phyloP scores from a whole-genome alignment of 1,140 invertebrate genomes.

The Vanessa atalanta region DNA sequence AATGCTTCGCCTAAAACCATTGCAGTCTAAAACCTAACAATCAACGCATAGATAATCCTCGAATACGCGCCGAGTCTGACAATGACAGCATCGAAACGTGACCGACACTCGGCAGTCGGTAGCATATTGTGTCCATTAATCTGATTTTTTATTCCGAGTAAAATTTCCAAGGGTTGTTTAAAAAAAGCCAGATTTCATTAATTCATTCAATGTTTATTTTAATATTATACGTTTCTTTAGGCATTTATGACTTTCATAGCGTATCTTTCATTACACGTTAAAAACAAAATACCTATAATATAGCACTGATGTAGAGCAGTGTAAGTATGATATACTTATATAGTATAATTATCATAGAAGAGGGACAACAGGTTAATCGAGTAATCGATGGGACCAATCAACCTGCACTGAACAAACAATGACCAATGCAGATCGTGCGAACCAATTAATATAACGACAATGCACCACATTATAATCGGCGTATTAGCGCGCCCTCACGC shows the following conservation, averaged over 20 bases:
- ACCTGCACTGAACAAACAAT: slow-evolving; percentile 42
- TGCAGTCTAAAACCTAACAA: neutral
- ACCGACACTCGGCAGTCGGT: neutral
- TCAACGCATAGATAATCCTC: neutral
- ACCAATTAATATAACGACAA: slow-evolving; percentile 66
- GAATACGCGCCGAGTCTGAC: slow-evolving; percentile 16
- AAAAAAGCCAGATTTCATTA: too few species aligned
- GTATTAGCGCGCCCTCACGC: slow-evolving; percentile 49
- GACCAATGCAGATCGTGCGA: slow-evolving; percentile 44
- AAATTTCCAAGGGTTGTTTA: too few species aligned
- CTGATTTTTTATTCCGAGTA: neutral
- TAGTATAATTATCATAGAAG: neutral
- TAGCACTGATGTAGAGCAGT: too few species aligned
- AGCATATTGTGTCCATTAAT: neutral
- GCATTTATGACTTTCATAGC: too few species aligned
- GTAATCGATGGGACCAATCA: slow-evolving; percentile 40
- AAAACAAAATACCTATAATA: too few species aligned
- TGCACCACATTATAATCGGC: slow-evolving; percentile 59
- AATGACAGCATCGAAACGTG: slow-evolving; percentile 25
- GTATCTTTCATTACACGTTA: too few species aligned
- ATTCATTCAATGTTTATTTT: too few species aligned
- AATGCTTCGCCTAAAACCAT: too few species aligned
- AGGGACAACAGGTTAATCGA: slow-evolving; percentile 42
- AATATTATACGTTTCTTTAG: too few species aligned
- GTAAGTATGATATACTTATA: neutral